phyloP scores from a whole-genome alignment of 2,888 invertebrate genomes.

The Pseudococcus viburni region DNA sequence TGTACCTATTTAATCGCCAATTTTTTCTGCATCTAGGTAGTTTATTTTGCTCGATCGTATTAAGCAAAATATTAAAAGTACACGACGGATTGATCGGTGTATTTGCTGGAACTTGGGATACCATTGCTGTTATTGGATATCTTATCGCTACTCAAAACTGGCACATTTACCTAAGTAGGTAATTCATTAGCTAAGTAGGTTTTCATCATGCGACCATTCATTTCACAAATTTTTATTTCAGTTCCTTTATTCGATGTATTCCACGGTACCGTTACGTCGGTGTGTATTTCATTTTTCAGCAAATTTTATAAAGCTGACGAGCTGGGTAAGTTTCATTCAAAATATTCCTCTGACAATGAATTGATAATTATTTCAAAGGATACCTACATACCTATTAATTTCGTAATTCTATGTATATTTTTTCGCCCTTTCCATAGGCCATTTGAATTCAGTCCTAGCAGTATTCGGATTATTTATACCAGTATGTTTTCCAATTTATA shows the following conservation, averaged over 20 bases:
- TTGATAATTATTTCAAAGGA: background rate
- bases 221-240: conserved; percentile 32
- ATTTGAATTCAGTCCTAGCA: background rate
- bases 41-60: conserved; percentile 68
- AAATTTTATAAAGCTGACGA: conserved; percentile 63
- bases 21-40: conserved; percentile 66
- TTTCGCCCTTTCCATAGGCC: background rate
- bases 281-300: conserved; percentile 64
- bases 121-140: conserved; percentile 66
- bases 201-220: no score
- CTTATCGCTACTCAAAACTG: conserved; percentile 65
- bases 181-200: no score
- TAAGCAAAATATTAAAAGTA: conserved; percentile 68
- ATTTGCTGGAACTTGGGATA: conserved; percentile 68
- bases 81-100: conserved; percentile 69
- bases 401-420: no score
- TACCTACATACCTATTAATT: no score
- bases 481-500: background rate
- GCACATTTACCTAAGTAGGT: conserved; percentile 67
- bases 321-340: conserved; percentile 38
- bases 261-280: conserved; percentile 64
- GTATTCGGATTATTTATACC: background rate
- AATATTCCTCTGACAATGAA: background rate
- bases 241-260: conserved; percentile 67
- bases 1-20: no score